Conservation (phyloP, 2,888 invertebrate species). For the Drosophila hamatofila region DNA sequence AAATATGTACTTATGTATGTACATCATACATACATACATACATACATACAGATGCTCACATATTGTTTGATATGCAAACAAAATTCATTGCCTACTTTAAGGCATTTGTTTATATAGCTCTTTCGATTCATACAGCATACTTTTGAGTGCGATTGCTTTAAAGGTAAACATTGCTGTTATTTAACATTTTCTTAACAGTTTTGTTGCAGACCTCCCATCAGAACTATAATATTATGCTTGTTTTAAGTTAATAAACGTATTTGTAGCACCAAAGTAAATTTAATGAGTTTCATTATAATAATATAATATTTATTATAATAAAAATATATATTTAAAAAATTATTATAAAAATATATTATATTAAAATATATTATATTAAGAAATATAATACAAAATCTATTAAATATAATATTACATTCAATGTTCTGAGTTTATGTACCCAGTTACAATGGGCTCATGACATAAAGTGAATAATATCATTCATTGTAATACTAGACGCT, state of each 20-base stretch:
- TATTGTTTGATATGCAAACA: constrained; percentile 9
- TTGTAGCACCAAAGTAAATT: neutral
- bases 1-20: constrained; percentile 4
- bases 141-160: constrained; percentile 11
- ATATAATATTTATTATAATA: too few relatives aligned
- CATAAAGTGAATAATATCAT: too few relatives aligned
- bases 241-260: neutral
- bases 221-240: neutral
- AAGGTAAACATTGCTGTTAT: neutral
- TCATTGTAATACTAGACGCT: too few relatives aligned
- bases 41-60: neutral
- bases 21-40: neutral
- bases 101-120: constrained; percentile 15
- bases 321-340: too few relatives aligned
- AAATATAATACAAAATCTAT: too few relatives aligned
- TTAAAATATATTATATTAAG: too few relatives aligned
- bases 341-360: too few relatives aligned
- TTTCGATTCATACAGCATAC: constrained; percentile 40
- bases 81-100: constrained; percentile 30
- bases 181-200: neutral
- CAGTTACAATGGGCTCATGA: too few relatives aligned
- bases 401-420: too few relatives aligned
- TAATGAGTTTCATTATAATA: neutral
- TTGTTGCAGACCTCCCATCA: neutral
- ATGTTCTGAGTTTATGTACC: too few relatives aligned